Evolutionary conservation across 2,113 vertebrate genomes (phyloP).

Genomic region (Chiloscyllium plagiosum): DNA sequence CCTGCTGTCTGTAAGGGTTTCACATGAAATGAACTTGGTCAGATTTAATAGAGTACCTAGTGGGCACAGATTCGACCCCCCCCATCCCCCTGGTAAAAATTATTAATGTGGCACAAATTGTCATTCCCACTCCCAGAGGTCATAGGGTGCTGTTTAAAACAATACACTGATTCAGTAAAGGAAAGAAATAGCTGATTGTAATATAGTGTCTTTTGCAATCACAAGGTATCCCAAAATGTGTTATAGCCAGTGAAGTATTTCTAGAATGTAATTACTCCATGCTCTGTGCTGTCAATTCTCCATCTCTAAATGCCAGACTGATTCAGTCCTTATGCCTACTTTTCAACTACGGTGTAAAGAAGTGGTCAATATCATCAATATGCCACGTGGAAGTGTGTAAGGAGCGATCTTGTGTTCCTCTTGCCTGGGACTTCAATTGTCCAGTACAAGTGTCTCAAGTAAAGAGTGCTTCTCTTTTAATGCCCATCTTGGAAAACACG

Average conservation of each 20-base stretch:
- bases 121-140: background rate
- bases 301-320: background rate
- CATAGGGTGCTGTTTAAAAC: background rate
- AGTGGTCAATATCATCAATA: too few relatives aligned
- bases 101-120: background rate
- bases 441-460: background rate
- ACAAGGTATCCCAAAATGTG: background rate
- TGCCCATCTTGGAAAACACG: background rate
- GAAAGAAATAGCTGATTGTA: background rate
- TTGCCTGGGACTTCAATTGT: background rate
- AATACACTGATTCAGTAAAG: background rate
- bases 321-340: background rate
- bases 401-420: background rate
- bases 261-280: background rate
- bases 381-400: too few relatives aligned
- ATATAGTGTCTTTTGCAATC: background rate
- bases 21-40: background rate
- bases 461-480: background rate
- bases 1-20: background rate
- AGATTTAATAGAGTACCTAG: background rate
- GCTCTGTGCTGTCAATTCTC: background rate
- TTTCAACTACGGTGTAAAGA: background rate
- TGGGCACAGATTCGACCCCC: background rate
- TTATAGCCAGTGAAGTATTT: background rate
- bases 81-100: background rate